Evolutionary conservation across 2,888 invertebrate species (phyloP).

Genomic region (Catocala fraxini): DNA sequence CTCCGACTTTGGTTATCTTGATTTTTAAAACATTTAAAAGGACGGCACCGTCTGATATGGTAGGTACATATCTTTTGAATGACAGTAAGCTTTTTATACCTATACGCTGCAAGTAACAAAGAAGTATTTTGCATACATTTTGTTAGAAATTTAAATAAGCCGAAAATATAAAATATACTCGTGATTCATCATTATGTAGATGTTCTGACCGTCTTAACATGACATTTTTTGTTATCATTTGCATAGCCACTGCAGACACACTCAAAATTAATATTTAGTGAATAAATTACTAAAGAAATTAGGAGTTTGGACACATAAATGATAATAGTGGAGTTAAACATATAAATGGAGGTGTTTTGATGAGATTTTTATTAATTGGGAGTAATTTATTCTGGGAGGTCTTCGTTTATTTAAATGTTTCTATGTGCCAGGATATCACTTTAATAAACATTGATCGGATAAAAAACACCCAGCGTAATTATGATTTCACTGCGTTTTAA

Average conservation of each 20-base stretch:
- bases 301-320: conserved; percentile 17
- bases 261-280: conserved; percentile 10
- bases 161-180: conserved; percentile 32
- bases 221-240: conserved; percentile 20
- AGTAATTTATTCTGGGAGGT: conserved; percentile 18
- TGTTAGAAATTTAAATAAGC: conserved; percentile 45
- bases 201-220: conserved; percentile 21
- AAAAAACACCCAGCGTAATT: too few species aligned
- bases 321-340: conserved; percentile 10
- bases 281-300: conserved; percentile 22
- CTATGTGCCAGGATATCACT: too few species aligned
- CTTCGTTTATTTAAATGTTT: background rate
- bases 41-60: conserved; percentile 25
- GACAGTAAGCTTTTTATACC: conserved; percentile 41
- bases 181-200: conserved; percentile 40
- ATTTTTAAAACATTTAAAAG: conserved; percentile 22
- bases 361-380: conserved; percentile 22
- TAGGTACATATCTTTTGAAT: conserved; percentile 32
- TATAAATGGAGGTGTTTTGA: conserved; percentile 15
- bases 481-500: too few species aligned
- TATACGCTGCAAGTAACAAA: conserved; percentile 35
- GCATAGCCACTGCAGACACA: conserved; percentile 20
- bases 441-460: too few species aligned
- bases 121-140: conserved; percentile 42
- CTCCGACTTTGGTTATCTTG: conserved; percentile 34